Evolutionary conservation across 2,797 vertebrate species (phyloP).

Genomic region (Megalops cyprinoides): DNA sequence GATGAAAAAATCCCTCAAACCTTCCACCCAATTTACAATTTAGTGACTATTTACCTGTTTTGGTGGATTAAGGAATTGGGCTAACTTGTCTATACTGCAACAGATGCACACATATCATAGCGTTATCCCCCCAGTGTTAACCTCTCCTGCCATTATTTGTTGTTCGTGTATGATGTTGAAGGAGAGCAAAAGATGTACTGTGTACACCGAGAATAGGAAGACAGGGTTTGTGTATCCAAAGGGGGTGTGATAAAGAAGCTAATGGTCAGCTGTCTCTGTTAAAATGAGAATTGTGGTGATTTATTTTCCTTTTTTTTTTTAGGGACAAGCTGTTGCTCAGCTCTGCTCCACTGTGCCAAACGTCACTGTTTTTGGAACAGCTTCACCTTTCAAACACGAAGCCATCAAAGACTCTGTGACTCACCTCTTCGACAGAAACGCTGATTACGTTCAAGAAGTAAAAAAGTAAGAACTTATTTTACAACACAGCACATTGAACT

Average conservation of each 20-base stretch:
- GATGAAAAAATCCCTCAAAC: no score
- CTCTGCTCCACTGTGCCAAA: slow-evolving; percentile 91
- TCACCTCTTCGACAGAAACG: slow-evolving; percentile 94
- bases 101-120: neutral
- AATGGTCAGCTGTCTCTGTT: neutral
- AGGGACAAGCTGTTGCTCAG: slow-evolving; percentile 98
- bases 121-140: neutral
- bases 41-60: no score
- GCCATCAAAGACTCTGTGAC: slow-evolving; percentile 93
- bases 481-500: neutral
- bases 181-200: neutral
- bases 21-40: no score
- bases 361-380: slow-evolving; percentile 92
- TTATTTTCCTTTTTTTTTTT: no score
- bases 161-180: neutral
- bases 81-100: no score
- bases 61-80: no score
- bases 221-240: neutral
- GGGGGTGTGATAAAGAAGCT: neutral
- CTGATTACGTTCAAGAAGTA: slow-evolving; percentile 94
- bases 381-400: slow-evolving; percentile 94
- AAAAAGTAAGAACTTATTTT: slow-evolving; percentile 83
- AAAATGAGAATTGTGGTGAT: no score
- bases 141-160: neutral
- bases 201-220: neutral